Percentiles rank a stretch among this genome's conserved stretches.
phyloP scores from a whole-genome alignment of 2,888 invertebrate genomes.

The Altica lythri region DNA sequence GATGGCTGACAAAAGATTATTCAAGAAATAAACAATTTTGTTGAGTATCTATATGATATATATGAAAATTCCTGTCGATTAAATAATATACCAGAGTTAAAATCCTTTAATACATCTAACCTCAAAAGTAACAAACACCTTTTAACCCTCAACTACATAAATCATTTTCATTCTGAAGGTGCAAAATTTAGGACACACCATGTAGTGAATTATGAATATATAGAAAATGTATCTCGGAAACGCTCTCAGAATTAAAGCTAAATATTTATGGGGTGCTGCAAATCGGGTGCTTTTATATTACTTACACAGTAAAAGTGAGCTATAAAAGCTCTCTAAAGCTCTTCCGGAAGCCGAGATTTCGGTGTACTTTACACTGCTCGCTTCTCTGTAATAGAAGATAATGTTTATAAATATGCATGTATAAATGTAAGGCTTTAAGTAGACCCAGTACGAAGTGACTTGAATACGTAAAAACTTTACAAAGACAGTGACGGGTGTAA shows the following conservation, averaged over 20 bases:
- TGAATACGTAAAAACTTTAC: constrained; percentile 46
- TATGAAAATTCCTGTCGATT: neutral
- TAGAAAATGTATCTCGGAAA: constrained; percentile 56
- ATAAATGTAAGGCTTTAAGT: constrained; percentile 56
- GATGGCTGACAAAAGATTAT: too few species aligned
- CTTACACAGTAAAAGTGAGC: constrained; percentile 59
- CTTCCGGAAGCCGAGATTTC: constrained; percentile 47
- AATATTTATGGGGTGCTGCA: constrained; percentile 60
- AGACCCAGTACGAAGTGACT: constrained; percentile 40
- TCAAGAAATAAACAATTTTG: too few species aligned
- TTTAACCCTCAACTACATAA: constrained; percentile 27
- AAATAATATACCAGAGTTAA: constrained; percentile 5
- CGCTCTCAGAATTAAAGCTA: constrained; percentile 59
- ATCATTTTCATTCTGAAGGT: constrained; percentile 36
- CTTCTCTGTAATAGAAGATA: constrained; percentile 58
- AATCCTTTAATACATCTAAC: constrained; percentile 2
- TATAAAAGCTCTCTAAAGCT: constrained; percentile 57
- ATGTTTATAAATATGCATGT: constrained; percentile 60
- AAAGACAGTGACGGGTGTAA: neutral
- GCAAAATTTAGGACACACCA: constrained; percentile 42
- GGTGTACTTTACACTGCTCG: constrained; percentile 56
- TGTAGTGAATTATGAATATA: constrained; percentile 51
- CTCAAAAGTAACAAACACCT: constrained; percentile 8
- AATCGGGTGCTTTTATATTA: constrained; percentile 60
- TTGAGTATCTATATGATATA: too few species aligned